Evolutionary conservation across 2,113 vertebrate genomes (phyloP).

Genomic region (Microcebus jonahi): DNA sequence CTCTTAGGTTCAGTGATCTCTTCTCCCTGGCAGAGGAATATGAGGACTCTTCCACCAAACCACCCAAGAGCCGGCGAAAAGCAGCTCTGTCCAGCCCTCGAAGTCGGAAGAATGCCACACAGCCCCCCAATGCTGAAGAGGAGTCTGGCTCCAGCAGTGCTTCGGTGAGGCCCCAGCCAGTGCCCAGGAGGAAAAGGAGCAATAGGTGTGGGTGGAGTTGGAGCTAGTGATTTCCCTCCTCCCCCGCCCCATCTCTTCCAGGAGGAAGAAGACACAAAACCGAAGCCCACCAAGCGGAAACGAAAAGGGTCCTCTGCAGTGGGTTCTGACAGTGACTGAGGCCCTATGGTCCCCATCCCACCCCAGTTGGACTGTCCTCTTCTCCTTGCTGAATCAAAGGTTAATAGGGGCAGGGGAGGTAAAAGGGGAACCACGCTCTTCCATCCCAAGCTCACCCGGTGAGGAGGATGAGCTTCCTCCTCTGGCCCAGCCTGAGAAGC

Average conservation of each 20-base stretch:
- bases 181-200: rapidly evolving
- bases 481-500: background rate
- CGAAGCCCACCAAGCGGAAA: constrained; percentile 95
- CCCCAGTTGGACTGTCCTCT: background rate
- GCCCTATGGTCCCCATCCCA: background rate
- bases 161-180: constrained; percentile 84
- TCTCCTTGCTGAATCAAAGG: background rate
- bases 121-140: constrained; percentile 92
- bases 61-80: constrained; percentile 93
- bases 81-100: constrained; percentile 91
- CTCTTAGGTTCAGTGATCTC: constrained; percentile 93
- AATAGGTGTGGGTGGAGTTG: rapidly evolving
- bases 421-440: background rate
- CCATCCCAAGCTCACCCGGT: background rate
- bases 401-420: background rate
- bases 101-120: constrained; percentile 90
- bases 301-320: constrained; percentile 94
- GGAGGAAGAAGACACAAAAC: constrained; percentile 97
- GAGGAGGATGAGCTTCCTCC: background rate
- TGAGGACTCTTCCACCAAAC: constrained; percentile 93
- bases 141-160: constrained; percentile 93
- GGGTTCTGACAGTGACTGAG: constrained; percentile 97
- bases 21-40: constrained; percentile 96
- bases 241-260: constrained; percentile 49
- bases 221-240: background rate